These are phyloP conservation scores for Cancer borealis DNA, from an alignment of 2,888 invertebrate species.

Conservation along the genomic window DNA sequence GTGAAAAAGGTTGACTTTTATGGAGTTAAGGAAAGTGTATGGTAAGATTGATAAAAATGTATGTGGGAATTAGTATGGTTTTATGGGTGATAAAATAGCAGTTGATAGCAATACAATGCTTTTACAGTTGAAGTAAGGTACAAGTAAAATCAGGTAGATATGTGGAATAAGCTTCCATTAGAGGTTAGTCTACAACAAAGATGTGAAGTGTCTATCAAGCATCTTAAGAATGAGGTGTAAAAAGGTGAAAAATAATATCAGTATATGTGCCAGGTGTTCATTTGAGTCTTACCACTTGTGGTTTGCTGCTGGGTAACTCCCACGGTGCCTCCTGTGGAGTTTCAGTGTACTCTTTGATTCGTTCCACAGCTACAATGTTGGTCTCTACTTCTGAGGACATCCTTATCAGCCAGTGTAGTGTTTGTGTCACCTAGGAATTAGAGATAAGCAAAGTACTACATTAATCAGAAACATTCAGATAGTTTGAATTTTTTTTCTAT, in stretches of 20 bases:
- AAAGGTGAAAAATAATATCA: background rate
- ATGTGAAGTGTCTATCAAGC: no score
- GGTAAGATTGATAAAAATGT: no score
- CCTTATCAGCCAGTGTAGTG: conserved; percentile 82
- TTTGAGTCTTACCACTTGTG: conserved; percentile 45
- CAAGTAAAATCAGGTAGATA: no score
- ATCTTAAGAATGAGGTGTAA: background rate
- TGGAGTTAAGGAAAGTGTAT: no score
- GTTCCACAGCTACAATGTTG: conserved; percentile 83
- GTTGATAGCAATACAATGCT: no score
- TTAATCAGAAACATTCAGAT: background rate
- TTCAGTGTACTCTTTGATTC: conserved; percentile 85
- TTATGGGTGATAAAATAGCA: no score
- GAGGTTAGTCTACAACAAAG: no score
- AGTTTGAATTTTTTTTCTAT: background rate
- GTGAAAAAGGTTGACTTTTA: no score
- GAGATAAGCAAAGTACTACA: background rate
- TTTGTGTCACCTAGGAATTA: conserved; percentile 83
- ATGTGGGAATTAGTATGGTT: no score
- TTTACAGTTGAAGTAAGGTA: no score
- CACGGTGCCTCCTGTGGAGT: conserved; percentile 83
- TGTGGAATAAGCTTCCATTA: no score
- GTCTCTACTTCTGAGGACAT: conserved; percentile 83
- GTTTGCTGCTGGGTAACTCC: conserved; percentile 63
- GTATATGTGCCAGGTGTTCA: background rate